Percentiles rank a stretch among this genome's conserved stretches.
Conservation (phyloP, 2,888 invertebrate species). For the Aelia acuminata region DNA sequence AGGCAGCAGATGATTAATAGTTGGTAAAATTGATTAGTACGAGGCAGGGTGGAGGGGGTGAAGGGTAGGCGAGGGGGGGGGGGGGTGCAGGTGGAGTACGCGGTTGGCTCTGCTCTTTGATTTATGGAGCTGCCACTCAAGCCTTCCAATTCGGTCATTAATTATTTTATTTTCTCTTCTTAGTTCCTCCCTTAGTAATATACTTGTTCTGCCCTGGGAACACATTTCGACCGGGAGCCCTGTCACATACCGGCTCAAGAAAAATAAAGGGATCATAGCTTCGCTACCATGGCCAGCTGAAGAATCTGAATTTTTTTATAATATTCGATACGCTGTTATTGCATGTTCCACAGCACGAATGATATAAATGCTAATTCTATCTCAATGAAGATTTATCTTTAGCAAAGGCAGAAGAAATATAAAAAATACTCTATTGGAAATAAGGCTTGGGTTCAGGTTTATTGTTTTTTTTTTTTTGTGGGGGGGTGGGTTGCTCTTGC, state of each 20-base stretch:
- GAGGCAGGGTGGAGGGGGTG: not conserved
- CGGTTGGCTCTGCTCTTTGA: slow-evolving; percentile 4
- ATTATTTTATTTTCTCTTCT: slow-evolving; percentile 47
- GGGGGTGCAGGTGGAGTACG: slow-evolving; percentile 34
- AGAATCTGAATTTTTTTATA: no score
- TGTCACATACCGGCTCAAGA: not conserved
- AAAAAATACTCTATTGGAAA: no score
- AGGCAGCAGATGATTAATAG: slow-evolving; percentile 13
- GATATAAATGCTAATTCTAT: no score
- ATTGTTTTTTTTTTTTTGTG: no score
- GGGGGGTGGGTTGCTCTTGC: no score
- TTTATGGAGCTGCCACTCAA: slow-evolving; percentile 41
- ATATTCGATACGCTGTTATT: no score
- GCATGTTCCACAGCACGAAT: no score
- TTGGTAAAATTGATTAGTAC: slow-evolving; percentile 35
- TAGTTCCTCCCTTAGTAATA: not conserved
- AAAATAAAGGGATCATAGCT: not conserved
- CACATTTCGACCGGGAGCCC: not conserved
- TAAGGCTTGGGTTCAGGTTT: no score
- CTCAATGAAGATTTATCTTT: no score
- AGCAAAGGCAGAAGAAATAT: no score
- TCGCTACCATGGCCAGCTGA: no score
- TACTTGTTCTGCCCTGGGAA: not conserved
- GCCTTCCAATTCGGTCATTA: slow-evolving; percentile 33
- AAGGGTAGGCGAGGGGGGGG: no score